Conservation (phyloP, 2,888 invertebrate genomes). For the Syrphus vitripennis region DNA sequence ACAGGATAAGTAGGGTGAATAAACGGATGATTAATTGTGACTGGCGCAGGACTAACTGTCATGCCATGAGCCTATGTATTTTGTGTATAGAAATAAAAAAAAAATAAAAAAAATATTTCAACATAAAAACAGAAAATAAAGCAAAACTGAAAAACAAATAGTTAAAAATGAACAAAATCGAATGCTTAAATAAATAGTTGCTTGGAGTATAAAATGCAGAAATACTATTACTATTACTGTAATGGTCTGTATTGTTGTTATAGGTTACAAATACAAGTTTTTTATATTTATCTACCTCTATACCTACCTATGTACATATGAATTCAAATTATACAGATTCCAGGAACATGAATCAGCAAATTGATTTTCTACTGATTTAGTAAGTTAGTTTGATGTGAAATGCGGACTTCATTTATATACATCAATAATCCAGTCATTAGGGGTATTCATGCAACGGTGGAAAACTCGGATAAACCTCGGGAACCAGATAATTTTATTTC, state of each 20-base stretch:
- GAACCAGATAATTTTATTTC: too few relatives aligned
- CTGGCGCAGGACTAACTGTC: conserved; percentile 82
- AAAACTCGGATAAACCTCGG: too few relatives aligned
- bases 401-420: too few relatives aligned
- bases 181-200: conserved; percentile 16
- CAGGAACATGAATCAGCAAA: too few relatives aligned
- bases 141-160: conserved; percentile 54
- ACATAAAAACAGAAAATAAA: conserved; percentile 70
- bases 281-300: not conserved
- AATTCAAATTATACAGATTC: too few relatives aligned
- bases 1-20: conserved; percentile 82
- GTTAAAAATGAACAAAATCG: conserved; percentile 33
- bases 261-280: not conserved
- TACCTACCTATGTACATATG: not conserved
- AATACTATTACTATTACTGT: not conserved
- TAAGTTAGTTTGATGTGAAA: too few relatives aligned
- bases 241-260: not conserved
- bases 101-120: conserved; percentile 67
- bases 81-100: conserved; percentile 72
- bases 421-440: too few relatives aligned
- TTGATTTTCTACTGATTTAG: too few relatives aligned
- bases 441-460: too few relatives aligned
- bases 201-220: not conserved
- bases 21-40: conserved; percentile 82
- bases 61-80: conserved; percentile 81